Evolutionary conservation across 1,140 invertebrate species (phyloP).

Genomic region (Tetraneura akinire): DNA sequence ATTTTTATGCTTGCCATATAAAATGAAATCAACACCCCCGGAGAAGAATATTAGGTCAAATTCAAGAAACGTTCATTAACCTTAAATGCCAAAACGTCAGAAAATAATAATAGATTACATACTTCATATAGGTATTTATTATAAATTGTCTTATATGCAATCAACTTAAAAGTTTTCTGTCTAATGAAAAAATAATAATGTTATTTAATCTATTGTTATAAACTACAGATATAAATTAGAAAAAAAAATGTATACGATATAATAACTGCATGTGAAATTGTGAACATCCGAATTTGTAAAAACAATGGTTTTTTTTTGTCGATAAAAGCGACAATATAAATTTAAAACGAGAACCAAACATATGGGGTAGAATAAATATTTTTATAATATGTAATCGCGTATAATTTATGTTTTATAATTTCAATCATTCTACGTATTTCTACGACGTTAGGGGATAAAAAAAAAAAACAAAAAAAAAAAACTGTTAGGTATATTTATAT

Average conservation of each 20-base stretch:
- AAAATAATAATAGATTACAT: slow-evolving; percentile 1
- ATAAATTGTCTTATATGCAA: too few species aligned
- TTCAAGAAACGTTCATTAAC: slow-evolving; percentile 25
- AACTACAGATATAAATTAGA: too few species aligned
- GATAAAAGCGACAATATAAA: neutral
- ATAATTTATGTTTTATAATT: neutral
- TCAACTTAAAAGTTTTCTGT: neutral
- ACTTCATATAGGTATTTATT: neutral
- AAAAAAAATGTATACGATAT: too few species aligned
- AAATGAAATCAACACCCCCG: slow-evolving; percentile 15
- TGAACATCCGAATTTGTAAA: neutral
- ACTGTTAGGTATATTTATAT: neutral
- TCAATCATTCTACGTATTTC: neutral
- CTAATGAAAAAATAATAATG: neutral
- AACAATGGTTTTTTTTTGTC: neutral
- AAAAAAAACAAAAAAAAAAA: neutral
- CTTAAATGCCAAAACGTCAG: slow-evolving; percentile 13
- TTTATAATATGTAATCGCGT: neutral
- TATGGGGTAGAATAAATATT: neutral
- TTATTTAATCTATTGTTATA: too few species aligned
- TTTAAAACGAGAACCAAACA: neutral
- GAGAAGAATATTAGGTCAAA: neutral
- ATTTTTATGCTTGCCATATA: neutral
- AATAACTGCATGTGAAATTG: neutral
- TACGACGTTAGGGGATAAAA: neutral